Evolutionary conservation across 2,888 invertebrate genomes (phyloP).

Genomic region (Thelaira solivaga): DNA sequence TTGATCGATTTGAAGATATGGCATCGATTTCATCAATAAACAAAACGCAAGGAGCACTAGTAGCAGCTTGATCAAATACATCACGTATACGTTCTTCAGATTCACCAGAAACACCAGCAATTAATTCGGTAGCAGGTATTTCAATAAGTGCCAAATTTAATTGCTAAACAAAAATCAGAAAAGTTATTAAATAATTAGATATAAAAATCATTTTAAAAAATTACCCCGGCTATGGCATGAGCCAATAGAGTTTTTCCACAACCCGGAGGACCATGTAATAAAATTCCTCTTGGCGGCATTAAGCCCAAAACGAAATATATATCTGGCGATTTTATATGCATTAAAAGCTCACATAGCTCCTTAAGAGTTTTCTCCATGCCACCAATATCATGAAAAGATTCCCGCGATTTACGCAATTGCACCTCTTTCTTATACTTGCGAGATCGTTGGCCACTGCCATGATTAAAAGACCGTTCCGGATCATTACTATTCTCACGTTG

Average conservation of each 20-base stretch:
- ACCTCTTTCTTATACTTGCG: conserved; percentile 72
- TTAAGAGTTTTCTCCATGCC: conserved; percentile 86
- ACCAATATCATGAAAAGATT: conserved; percentile 81
- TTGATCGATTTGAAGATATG: conserved; percentile 93
- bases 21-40: conserved; percentile 98
- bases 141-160: conserved; percentile 89
- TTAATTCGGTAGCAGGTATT: conserved; percentile 93
- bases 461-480: conserved; percentile 44
- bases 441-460: conserved; percentile 58
- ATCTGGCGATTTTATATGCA: conserved; percentile 93
- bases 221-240: conserved; percentile 88
- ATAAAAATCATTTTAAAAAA: too few species aligned
- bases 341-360: conserved; percentile 85
- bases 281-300: conserved; percentile 91
- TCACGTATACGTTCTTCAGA: conserved; percentile 95
- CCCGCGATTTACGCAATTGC: conserved; percentile 66
- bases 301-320: conserved; percentile 91
- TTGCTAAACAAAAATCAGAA: conserved; percentile 83
- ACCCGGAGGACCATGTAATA: conserved; percentile 97
- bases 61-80: conserved; percentile 92
- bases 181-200: too few species aligned
- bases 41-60: conserved; percentile 87
- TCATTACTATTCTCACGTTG: conserved; percentile 62
- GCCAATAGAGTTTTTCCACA: conserved; percentile 93
- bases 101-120: conserved; percentile 96